Conservation (phyloP, 1,140 invertebrate species). For the Eubasilissa regina region DNA sequence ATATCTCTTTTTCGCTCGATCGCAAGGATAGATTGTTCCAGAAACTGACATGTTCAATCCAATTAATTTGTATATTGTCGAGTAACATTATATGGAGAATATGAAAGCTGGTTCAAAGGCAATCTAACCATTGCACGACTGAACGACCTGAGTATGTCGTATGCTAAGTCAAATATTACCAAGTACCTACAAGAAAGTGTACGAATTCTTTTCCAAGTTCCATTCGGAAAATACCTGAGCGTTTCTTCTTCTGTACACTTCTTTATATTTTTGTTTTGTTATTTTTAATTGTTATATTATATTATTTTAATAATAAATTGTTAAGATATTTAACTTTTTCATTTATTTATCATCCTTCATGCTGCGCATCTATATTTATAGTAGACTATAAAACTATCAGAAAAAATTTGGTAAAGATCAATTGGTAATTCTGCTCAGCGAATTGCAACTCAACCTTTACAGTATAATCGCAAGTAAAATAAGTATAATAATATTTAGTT, state of each 20-base stretch:
- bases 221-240: neutral
- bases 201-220: conserved; percentile 9
- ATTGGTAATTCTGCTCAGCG: too few relatives aligned
- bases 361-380: too few relatives aligned
- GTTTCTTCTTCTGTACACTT: conserved; percentile 37
- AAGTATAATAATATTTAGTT: too few relatives aligned
- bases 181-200: conserved; percentile 43
- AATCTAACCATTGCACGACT: conserved; percentile 13
- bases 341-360: neutral
- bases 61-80: neutral
- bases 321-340: conserved; percentile 17
- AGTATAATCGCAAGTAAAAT: too few relatives aligned
- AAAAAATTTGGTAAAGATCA: too few relatives aligned
- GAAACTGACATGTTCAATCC: neutral
- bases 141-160: conserved; percentile 22
- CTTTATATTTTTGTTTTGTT: conserved; percentile 37
- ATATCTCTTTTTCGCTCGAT: conserved; percentile 24
- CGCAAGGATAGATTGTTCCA: neutral
- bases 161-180: conserved; percentile 42
- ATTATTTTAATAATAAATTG: conserved; percentile 40
- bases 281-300: conserved; percentile 32
- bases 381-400: neutral
- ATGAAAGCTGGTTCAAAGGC: neutral
- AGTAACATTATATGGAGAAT: neutral
- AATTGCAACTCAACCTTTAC: too few relatives aligned